These are phyloP conservation scores for Drosophila macrospina DNA, from an alignment of 2,888 invertebrate species.

Conservation along the genomic window DNA sequence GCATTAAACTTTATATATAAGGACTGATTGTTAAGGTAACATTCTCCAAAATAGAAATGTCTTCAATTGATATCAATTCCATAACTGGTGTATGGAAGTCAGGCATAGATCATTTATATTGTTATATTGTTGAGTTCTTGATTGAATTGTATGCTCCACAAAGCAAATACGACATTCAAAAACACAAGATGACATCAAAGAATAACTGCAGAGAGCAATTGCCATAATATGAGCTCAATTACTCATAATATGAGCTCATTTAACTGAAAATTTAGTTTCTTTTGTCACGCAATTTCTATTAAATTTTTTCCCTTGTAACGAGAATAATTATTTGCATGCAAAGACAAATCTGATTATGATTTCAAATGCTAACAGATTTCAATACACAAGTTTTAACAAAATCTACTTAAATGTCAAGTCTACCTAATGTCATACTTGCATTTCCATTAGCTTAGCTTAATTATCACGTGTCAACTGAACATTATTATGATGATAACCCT, in stretches of 20 bases:
- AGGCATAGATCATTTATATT: conserved; percentile 21
- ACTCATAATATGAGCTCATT: conserved; percentile 12
- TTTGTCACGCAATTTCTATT: conserved; percentile 32
- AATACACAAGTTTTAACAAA: background rate
- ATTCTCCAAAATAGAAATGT: conserved; percentile 20
- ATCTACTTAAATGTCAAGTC: background rate
- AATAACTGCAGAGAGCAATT: conserved; percentile 14
- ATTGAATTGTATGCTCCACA: conserved; percentile 39
- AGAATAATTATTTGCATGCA: conserved; percentile 41
- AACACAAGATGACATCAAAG: background rate
- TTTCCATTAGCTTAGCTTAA: background rate
- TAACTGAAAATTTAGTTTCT: conserved; percentile 16
- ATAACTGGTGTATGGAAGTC: conserved; percentile 12
- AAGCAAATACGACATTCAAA: conserved; percentile 8
- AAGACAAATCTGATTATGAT: conserved; percentile 1
- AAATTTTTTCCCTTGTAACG: conserved; percentile 1
- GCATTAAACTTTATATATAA: conserved; percentile 50
- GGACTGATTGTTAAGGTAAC: conserved; percentile 40
- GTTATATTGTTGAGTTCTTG: conserved; percentile 25
- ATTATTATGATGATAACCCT: background rate
- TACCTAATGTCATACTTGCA: too few relatives aligned
- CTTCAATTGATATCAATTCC: conserved; percentile 35
- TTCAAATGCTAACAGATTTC: conserved; percentile 1
- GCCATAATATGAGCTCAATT: conserved; percentile 17
- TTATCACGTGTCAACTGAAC: background rate